Evolutionary conservation across 1,140 invertebrate species (phyloP).

Genomic region (Acyrthosiphon pisum): DNA sequence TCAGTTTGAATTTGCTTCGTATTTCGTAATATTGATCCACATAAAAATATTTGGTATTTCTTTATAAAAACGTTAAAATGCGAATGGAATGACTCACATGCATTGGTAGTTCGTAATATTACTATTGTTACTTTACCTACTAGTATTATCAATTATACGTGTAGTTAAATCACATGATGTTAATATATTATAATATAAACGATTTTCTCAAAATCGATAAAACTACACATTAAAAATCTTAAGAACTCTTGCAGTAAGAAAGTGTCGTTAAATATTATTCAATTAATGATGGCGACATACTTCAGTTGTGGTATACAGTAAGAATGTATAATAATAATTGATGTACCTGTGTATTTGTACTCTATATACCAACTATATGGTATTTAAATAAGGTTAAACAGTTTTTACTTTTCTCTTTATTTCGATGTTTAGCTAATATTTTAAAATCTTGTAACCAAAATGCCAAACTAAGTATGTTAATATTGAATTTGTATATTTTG

Average conservation of each 20-base stretch:
- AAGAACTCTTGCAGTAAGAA: background rate
- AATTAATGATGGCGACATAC: background rate
- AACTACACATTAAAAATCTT: background rate
- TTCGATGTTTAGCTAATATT: no score
- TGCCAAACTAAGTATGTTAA: no score
- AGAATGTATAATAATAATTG: background rate
- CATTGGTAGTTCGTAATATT: no score
- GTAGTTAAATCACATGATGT: background rate
- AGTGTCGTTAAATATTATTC: background rate
- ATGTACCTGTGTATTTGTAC: background rate
- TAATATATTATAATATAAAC: background rate
- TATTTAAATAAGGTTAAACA: background rate
- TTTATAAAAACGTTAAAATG: no score
- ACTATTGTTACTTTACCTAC: no score
- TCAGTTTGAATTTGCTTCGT: no score
- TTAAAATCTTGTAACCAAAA: no score
- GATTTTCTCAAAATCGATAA: background rate
- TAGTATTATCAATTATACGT: no score
- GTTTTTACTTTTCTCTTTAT: background rate
- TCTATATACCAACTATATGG: background rate
- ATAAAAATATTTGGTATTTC: no score
- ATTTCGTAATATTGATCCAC: no score
- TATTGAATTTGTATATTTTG: no score
- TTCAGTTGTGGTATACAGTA: background rate
- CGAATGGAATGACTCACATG: no score